Evolutionary conservation across 2,888 invertebrate genomes (phyloP).

Genomic region (Calliopum simillimum): DNA sequence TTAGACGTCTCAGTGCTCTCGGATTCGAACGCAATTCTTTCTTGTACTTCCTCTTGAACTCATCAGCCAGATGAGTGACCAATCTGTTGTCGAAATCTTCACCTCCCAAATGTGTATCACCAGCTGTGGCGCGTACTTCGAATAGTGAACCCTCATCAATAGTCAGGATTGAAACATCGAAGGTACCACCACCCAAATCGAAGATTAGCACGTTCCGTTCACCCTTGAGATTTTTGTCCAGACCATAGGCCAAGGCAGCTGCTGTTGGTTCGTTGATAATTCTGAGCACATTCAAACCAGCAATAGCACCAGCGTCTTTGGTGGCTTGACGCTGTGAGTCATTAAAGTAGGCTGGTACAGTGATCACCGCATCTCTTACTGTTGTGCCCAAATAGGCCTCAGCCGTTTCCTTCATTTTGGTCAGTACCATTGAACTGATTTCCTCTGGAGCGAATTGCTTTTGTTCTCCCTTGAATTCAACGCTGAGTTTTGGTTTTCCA

Average conservation of each 20-base stretch:
- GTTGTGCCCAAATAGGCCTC: conserved; percentile 88
- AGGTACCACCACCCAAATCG: conserved; percentile 81
- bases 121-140: conserved; percentile 92
- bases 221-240: conserved; percentile 84
- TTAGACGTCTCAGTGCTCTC: conserved; percentile 75
- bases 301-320: conserved; percentile 92
- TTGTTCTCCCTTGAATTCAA: conserved; percentile 87
- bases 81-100: conserved; percentile 91
- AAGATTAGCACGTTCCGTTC: conserved; percentile 83
- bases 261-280: conserved; percentile 94
- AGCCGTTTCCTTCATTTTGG: conserved; percentile 93
- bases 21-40: conserved; percentile 76
- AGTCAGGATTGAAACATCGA: conserved; percentile 94
- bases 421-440: conserved; percentile 91
- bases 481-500: conserved; percentile 85
- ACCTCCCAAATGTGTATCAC: conserved; percentile 92
- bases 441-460: conserved; percentile 92
- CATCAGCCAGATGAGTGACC: conserved; percentile 86
- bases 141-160: conserved; percentile 90
- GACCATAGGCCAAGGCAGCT: conserved; percentile 91
- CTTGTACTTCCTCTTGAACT: conserved; percentile 83
- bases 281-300: conserved; percentile 89
- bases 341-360: conserved; percentile 91
- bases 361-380: conserved; percentile 86
- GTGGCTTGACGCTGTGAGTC: conserved; percentile 91